Conservation (phyloP, 2,113 vertebrate genomes). For the Platycercus adscitus region DNA sequence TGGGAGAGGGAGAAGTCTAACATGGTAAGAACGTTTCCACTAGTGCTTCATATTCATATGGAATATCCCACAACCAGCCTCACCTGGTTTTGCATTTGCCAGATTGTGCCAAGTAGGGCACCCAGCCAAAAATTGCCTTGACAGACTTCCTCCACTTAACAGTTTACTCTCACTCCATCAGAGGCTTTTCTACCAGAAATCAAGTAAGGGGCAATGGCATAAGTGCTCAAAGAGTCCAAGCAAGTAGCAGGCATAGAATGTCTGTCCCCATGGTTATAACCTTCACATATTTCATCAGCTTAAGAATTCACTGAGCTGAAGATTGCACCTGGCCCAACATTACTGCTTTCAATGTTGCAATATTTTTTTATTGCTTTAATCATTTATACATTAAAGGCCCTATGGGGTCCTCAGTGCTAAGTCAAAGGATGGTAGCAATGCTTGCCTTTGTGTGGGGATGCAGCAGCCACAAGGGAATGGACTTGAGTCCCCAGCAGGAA, state of each 20-base stretch:
- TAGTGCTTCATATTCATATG: not conserved
- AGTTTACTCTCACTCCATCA: not conserved
- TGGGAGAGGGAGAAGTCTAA: not conserved
- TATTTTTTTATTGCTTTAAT: constrained; percentile 41
- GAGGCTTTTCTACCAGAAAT: not conserved
- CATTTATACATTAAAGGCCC: not conserved
- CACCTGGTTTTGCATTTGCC: not conserved
- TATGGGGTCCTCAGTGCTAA: not conserved
- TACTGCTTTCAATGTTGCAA: constrained; percentile 26
- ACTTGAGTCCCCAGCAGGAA: not conserved
- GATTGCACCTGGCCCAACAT: not conserved
- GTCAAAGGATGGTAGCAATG: not conserved
- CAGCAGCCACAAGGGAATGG: not conserved
- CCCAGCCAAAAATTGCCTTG: not conserved
- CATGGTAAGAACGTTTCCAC: not conserved
- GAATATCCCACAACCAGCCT: not conserved
- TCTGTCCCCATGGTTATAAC: not conserved
- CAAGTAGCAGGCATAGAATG: not conserved
- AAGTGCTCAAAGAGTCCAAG: not conserved
- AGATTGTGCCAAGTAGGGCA: not conserved
- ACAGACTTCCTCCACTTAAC: not conserved
- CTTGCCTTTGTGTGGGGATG: not conserved
- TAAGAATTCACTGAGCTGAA: constrained; percentile 12
- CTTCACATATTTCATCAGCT: not conserved
- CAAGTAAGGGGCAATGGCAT: not conserved